These are phyloP conservation scores for Holacanthus passer DNA, from an alignment of 2,113 vertebrate genomes.

Conservation along the genomic window DNA sequence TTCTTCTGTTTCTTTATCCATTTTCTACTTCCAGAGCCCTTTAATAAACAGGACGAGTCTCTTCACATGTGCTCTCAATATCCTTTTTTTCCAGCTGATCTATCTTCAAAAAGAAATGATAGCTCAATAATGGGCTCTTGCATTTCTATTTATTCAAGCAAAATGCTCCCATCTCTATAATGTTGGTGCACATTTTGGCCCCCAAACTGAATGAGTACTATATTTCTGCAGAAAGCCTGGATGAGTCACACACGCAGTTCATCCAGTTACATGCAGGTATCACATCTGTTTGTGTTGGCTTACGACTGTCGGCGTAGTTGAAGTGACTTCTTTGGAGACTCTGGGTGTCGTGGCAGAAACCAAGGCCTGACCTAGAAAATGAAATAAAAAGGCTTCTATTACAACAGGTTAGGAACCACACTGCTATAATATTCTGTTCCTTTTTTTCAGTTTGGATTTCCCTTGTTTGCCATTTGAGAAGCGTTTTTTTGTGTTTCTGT, in stretches of 20 bases:
- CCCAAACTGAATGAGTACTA: background rate
- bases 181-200: constrained; percentile 5
- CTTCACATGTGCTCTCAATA: constrained; percentile 69
- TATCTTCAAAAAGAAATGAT: constrained; percentile 61
- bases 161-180: background rate
- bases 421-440: too few species aligned
- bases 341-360: constrained; percentile 65
- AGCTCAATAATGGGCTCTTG: constrained; percentile 51
- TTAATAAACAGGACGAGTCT: constrained; percentile 60
- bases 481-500: constrained; percentile 21
- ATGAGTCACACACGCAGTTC: constrained; percentile 1
- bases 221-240: background rate
- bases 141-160: constrained; percentile 48
- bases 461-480: background rate
- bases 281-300: constrained; percentile 18
- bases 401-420: constrained; percentile 21
- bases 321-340: constrained; percentile 52
- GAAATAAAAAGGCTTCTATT: constrained; percentile 30
- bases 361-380: constrained; percentile 70
- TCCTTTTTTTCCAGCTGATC: constrained; percentile 57
- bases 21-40: constrained; percentile 49
- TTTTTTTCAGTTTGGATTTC: background rate
- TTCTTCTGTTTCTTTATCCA: constrained; percentile 44
- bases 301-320: constrained; percentile 71
- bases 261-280: background rate